Conservation (phyloP, 2,888 invertebrate species). For the Thereva nobilitata region DNA sequence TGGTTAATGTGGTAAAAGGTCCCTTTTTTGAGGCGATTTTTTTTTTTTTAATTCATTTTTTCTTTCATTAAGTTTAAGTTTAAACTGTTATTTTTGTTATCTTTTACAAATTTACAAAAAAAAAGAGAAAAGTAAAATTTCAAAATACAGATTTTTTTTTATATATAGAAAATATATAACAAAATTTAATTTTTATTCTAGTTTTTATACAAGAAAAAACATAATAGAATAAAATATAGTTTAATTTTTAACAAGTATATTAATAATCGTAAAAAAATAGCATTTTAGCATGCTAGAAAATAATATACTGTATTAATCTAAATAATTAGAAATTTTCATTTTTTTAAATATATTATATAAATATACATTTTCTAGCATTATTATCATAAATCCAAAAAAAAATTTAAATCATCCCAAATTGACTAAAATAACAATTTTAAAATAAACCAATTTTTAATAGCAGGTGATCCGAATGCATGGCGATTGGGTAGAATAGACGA, state of each 20-base stretch:
- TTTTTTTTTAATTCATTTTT: not conserved
- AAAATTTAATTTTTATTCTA: too few relatives aligned
- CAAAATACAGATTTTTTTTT: too few relatives aligned
- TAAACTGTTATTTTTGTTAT: constrained; percentile 1
- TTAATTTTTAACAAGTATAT: not conserved
- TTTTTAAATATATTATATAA: too few relatives aligned
- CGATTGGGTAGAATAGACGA: constrained; percentile 80
- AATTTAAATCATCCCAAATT: not conserved
- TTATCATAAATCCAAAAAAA: not conserved
- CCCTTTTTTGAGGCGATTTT: constrained; percentile 35
- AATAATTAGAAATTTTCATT: not conserved
- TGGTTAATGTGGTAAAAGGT: constrained; percentile 25
- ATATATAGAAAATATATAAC: too few relatives aligned
- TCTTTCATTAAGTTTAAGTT: constrained; percentile 10
- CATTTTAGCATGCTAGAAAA: constrained; percentile 18
- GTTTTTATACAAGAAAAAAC: too few relatives aligned
- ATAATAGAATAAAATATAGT: too few relatives aligned
- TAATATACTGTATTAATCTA: not conserved
- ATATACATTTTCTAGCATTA: not conserved
- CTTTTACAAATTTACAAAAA: constrained; percentile 16
- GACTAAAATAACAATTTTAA: not conserved
- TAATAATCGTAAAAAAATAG: constrained; percentile 8
- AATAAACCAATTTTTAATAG: constrained; percentile 51
- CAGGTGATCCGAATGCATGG: constrained; percentile 79
- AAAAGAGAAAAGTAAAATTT: not conserved